Evolutionary conservation across 1,140 invertebrate genomes (phyloP).

Genomic region (Centruroides vittatus): DNA sequence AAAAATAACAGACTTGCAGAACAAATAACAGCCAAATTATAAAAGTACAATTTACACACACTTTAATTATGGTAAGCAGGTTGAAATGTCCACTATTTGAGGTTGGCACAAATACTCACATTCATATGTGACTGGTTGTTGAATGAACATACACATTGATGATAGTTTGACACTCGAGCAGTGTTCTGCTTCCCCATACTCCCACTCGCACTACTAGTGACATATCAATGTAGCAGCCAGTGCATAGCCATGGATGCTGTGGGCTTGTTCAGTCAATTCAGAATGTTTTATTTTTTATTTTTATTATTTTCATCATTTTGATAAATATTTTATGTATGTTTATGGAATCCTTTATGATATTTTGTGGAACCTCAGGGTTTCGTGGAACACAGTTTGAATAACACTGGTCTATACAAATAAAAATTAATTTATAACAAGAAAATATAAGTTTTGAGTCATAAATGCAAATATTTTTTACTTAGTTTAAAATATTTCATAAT

Average conservation of each 20-base stretch:
- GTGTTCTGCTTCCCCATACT: not conserved
- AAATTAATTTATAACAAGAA: too few relatives aligned
- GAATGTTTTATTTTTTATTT: not conserved
- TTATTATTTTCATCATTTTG: conserved; percentile 5
- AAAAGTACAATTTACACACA: not conserved
- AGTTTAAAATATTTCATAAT: too few relatives aligned
- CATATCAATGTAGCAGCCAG: not conserved
- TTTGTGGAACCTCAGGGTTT: not conserved
- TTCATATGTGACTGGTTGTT: conserved; percentile 1
- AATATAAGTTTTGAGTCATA: too few relatives aligned
- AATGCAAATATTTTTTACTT: too few relatives aligned
- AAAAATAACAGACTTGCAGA: not conserved
- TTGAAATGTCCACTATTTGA: not conserved
- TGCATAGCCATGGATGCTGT: not conserved
- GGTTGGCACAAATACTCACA: not conserved
- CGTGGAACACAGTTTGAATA: not conserved
- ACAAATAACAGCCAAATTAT: not conserved
- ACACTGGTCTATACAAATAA: not conserved
- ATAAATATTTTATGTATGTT: conserved; percentile 2
- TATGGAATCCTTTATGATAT: not conserved
- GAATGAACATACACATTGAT: not conserved
- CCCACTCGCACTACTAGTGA: not conserved
- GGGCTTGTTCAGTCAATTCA: not conserved
- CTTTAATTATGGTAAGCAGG: not conserved
- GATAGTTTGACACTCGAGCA: not conserved